A percentile compares a stretch with the other conserved stretches of the same genome.
Conservation (phyloP, 2,888 invertebrate species). For the Lasioglossum morio region DNA sequence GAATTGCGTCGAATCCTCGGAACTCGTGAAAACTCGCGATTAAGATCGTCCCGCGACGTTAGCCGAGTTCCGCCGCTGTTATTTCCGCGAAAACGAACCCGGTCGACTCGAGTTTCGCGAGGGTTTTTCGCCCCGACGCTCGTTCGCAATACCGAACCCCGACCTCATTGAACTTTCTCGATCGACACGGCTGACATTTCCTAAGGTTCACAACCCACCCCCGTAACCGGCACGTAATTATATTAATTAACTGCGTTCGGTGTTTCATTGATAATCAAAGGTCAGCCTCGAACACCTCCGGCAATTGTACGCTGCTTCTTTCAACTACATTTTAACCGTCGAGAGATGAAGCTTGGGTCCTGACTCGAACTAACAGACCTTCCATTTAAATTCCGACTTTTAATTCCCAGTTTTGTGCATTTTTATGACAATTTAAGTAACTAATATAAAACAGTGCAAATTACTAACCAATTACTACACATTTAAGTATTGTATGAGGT, state of each 20-base stretch:
- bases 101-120: not conserved
- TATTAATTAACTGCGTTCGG: not conserved
- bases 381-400: no score
- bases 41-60: conserved; percentile 2
- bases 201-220: not conserved
- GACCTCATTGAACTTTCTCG: not conserved
- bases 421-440: no score
- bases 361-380: no score
- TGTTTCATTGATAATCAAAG: not conserved
- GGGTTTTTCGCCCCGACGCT: not conserved
- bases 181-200: not conserved
- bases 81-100: not conserved
- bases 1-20: conserved; percentile 28
- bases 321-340: not conserved
- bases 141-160: not conserved
- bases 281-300: not conserved
- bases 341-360: not conserved
- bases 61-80: not conserved
- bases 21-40: conserved; percentile 35
- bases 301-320: not conserved
- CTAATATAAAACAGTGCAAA: no score
- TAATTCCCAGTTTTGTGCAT: no score
- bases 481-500: no score
- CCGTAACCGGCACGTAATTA: not conserved
- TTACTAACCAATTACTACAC: no score